Conservation (phyloP, 2,113 vertebrate genomes). For the Bothrops jararaca region DNA sequence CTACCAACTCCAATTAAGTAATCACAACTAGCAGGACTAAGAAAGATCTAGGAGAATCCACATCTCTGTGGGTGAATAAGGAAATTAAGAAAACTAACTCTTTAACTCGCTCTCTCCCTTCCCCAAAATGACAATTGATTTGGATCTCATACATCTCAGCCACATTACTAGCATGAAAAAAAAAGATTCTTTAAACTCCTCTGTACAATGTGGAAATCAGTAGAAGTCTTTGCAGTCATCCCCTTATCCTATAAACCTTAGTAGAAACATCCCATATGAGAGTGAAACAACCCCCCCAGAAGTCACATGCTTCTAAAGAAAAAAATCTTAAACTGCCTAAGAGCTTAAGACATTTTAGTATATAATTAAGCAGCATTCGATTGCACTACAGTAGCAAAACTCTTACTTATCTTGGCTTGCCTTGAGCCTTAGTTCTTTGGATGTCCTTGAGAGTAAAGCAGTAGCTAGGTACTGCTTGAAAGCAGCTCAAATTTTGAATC, state of each 20-base stretch:
- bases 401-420: not conserved
- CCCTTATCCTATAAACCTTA: not conserved
- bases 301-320: not conserved
- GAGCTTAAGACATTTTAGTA: not conserved
- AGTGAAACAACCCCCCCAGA: not conserved
- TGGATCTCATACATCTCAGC: not conserved
- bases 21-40: not conserved
- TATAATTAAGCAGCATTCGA: not conserved
- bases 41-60: not conserved
- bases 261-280: not conserved
- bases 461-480: not conserved
- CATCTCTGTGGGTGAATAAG: not conserved
- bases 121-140: not conserved
- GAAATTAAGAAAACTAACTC: not conserved
- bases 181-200: not conserved
- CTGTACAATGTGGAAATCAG: not conserved
- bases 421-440: not conserved
- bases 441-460: not conserved
- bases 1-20: not conserved
- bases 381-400: not conserved
- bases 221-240: not conserved
- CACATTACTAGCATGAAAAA: not conserved
- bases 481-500: not conserved
- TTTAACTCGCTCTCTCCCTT: not conserved
- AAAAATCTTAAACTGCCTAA: not conserved